phyloP scores from a whole-genome alignment of 2,888 invertebrate genomes.

The Prenolepis imparis region DNA sequence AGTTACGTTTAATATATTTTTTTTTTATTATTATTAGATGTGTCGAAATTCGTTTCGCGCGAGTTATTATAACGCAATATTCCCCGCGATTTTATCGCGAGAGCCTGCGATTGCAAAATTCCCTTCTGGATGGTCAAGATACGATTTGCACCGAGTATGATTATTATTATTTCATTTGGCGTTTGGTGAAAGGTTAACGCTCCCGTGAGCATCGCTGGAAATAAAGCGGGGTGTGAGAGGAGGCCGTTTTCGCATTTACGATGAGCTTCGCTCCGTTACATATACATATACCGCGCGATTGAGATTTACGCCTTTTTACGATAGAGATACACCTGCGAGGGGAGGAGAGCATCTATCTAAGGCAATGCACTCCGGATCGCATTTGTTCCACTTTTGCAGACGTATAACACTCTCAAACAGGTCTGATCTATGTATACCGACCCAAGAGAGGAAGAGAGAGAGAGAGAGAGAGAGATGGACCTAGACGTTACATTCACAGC shows the following conservation, averaged over 20 bases:
- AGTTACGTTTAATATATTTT: neutral
- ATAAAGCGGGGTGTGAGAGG: slow-evolving; percentile 7
- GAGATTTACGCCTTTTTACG: slow-evolving; percentile 36
- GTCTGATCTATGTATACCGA: neutral
- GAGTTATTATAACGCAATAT: neutral
- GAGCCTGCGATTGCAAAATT: neutral
- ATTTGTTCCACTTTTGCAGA: slow-evolving; percentile 41
- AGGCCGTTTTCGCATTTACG: slow-evolving; percentile 1
- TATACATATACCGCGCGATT: slow-evolving; percentile 15
- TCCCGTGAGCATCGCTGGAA: slow-evolving; percentile 28
- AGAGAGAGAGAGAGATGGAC: slow-evolving; percentile 3
- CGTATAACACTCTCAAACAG: slow-evolving; percentile 12
- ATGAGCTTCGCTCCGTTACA: neutral
- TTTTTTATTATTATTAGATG: neutral
- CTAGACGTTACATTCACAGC: slow-evolving; percentile 22
- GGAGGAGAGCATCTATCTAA: slow-evolving; percentile 1
- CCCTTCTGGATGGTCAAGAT: neutral
- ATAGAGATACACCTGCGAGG: slow-evolving; percentile 4
- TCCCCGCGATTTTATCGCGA: neutral
- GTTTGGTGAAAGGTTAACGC: slow-evolving; percentile 36
- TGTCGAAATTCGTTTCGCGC: neutral
- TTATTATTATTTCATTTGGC: slow-evolving; percentile 28
- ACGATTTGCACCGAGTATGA: neutral
- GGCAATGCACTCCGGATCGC: slow-evolving; percentile 19
- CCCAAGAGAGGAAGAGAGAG: neutral